phyloP scores from a whole-genome alignment of 2,797 vertebrate species.

The Anguilla megastoma region DNA sequence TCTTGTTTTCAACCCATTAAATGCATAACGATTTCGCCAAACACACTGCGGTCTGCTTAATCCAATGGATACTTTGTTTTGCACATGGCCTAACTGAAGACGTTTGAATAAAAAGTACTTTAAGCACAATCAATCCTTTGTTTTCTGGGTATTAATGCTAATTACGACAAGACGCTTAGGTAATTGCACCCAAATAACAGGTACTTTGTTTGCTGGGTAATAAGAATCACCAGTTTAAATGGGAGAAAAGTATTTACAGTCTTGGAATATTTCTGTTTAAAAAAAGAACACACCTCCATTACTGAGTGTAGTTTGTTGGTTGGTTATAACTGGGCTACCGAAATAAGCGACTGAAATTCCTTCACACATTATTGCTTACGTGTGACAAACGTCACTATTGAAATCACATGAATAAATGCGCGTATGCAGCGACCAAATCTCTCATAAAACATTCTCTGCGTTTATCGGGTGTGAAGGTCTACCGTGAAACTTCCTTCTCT shows the following conservation, averaged over 20 bases:
- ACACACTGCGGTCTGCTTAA: constrained; percentile 1
- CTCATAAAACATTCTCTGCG: neutral
- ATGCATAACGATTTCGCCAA: constrained; percentile 14
- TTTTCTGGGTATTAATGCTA: neutral
- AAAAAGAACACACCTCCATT: neutral
- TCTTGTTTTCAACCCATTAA: constrained; percentile 35
- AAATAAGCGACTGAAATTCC: neutral
- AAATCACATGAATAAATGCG: neutral
- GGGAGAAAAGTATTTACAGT: neutral
- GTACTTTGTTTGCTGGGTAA: neutral
- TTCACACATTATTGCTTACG: neutral
- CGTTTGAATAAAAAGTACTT: constrained; percentile 11
- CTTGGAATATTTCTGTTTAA: constrained; percentile 16
- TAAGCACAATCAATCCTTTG: neutral
- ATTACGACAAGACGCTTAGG: neutral
- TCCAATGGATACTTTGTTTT: constrained; percentile 5
- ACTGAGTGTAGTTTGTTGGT: neutral
- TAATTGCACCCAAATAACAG: neutral
- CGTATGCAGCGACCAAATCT: neutral
- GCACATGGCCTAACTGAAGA: neutral
- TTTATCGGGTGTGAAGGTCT: constrained; percentile 35
- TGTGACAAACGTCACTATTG: constrained; percentile 1
- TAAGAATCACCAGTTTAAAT: neutral
- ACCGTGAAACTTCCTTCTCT: constrained; percentile 24
- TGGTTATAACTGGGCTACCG: constrained; percentile 12